Percentiles rank a stretch among this genome's conserved stretches.
Evolutionary conservation across 2,113 vertebrate genomes (phyloP).

Genomic region (Rhinichthys klamathensis): DNA sequence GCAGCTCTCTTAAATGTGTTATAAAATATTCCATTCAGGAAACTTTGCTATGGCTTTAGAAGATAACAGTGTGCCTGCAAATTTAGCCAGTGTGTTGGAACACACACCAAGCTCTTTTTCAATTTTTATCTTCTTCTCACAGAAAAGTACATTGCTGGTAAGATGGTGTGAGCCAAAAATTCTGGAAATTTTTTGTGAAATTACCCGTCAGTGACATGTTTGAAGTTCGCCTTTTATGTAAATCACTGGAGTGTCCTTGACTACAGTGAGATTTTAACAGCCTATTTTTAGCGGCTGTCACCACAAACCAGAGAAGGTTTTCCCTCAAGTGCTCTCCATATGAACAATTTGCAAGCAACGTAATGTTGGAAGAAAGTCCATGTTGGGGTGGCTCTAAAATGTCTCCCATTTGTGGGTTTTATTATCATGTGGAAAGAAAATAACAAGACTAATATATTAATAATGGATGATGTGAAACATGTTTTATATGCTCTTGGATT

Average conservation of each 20-base stretch:
- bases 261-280: constrained; percentile 29
- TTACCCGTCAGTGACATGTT: constrained; percentile 13
- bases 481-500: neutral
- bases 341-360: constrained; percentile 32
- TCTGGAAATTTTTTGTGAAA: constrained; percentile 5
- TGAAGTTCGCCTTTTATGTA: constrained; percentile 46
- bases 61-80: constrained; percentile 12
- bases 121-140: neutral
- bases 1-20: constrained; percentile 18
- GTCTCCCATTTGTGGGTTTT: constrained; percentile 5
- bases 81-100: constrained; percentile 1
- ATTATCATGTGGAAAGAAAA: constrained; percentile 11
- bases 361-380: neutral
- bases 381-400: constrained; percentile 12
- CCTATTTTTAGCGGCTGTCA: constrained; percentile 47
- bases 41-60: constrained; percentile 12
- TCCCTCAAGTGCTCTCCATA: constrained; percentile 16
- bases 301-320: constrained; percentile 3
- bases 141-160: constrained; percentile 9
- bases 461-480: neutral
- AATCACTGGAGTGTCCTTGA: constrained; percentile 40
- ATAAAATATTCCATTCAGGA: constrained; percentile 24
- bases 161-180: neutral
- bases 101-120: neutral
- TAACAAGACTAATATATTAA: constrained; percentile 7